Evolutionary conservation across 1,140 invertebrate species (phyloP).

Genomic region (Phthorimaea operculella): DNA sequence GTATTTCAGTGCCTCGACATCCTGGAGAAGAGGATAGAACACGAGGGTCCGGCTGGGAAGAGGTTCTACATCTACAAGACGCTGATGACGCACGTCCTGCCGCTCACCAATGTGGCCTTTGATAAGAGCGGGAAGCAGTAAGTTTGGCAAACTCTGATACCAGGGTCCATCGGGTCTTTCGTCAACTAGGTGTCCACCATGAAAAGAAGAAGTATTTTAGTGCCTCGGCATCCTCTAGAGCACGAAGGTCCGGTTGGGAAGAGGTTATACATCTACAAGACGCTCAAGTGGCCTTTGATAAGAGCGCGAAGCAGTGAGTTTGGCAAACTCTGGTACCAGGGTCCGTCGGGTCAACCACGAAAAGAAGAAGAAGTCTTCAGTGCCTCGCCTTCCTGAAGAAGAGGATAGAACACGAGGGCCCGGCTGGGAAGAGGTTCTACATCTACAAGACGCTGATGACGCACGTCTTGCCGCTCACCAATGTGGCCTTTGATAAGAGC

Average conservation of each 20-base stretch:
- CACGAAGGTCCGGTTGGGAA: constrained; percentile 69
- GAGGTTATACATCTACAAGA: constrained; percentile 74
- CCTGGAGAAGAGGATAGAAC: constrained; percentile 68
- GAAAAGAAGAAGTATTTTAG: no score
- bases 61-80: constrained; percentile 76
- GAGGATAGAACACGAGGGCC: constrained; percentile 68
- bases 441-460: constrained; percentile 76
- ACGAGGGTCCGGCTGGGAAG: constrained; percentile 69
- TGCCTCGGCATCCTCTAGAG: constrained; percentile 64
- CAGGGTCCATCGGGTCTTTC: no score
- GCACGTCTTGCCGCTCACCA: constrained; percentile 82
- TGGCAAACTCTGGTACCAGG: no score
- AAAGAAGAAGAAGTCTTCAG: no score
- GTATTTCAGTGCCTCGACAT: constrained; percentile 59
- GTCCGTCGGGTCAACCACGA: no score
- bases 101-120: constrained; percentile 82
- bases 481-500: constrained; percentile 78
- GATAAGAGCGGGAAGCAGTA: constrained; percentile 75
- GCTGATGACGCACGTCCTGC: constrained; percentile 79
- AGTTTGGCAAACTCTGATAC: no score
- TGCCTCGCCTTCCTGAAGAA: constrained; percentile 66
- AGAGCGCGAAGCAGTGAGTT: constrained; percentile 72
- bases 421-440: constrained; percentile 72
- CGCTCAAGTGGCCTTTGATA: constrained; percentile 83
- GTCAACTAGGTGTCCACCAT: no score